Evolutionary conservation across 2,797 vertebrate genomes (phyloP), one percentile per base, ranked within the genome.

Genomic region (Pygocentrus nattereri): DNA sequence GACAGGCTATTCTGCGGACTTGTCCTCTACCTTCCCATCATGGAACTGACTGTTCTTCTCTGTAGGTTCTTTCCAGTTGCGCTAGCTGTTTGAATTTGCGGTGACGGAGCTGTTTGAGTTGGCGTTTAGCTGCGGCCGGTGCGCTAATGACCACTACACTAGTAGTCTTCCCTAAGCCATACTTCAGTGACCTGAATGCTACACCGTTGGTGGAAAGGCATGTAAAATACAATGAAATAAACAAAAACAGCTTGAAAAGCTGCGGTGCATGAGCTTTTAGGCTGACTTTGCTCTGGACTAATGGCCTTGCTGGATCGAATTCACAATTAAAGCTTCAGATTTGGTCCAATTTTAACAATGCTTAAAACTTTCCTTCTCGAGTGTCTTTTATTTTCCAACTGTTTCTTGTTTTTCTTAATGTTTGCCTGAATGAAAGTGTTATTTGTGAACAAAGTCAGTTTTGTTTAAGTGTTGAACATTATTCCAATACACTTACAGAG

Each of bases 101-200:
- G 44, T 18, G 13, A 30, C 15, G 23, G 50, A 18, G 68, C 68
- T 47, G 15, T 70, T 50, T 44, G 41, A 44, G 41, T 44, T 44
- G 12, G 23, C 15, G 7, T 71, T 30, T 18, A 44, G 23, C 27
- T 52, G 67, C 47, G 76, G 76, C 54, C 25, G 62, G 31, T 68
- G 49, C 23, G 34, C 54, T 38, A 27, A 47, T 56, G 77, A 79
- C 78, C 78, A 72, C 68, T 61, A 79, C 78, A 71, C 75, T 68
- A 76, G 81, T 41, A 80, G 44, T 12, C 34, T 87, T 87, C 79
- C 74, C 79, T 21, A 82, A 87, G 85, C 82, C 85, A 85, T 87
- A 80, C 27, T 70, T 67, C 56, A 62, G 59, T 30, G 65, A 49
- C 27, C 56, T 69, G 67, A 69, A 69, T 18, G 67, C 41, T 56